Percentiles rank a stretch among this genome's conserved stretches.
Evolutionary conservation across 1,140 invertebrate species (phyloP).

Genomic region (Myzus persicae): DNA sequence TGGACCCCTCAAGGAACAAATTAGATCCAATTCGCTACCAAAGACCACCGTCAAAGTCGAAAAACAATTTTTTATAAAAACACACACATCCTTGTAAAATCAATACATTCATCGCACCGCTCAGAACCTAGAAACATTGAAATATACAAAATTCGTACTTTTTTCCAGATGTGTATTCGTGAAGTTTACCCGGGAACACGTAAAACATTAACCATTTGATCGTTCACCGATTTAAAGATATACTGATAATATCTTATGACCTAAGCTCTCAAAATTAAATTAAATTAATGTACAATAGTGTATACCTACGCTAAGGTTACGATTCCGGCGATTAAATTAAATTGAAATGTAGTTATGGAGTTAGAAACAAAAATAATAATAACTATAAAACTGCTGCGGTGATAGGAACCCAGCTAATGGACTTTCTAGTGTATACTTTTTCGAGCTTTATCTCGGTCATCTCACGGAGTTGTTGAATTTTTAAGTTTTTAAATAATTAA

Average conservation of each 20-base stretch:
- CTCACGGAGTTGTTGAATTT: neutral
- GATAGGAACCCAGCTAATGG: neutral
- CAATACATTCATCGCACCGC: too few relatives aligned
- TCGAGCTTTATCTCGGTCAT: neutral
- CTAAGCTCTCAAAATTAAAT: neutral
- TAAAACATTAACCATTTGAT: neutral
- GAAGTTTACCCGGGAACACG: neutral
- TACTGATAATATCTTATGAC: neutral
- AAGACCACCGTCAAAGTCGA: too few relatives aligned
- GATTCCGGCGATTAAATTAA: neutral
- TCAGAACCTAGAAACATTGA: too few relatives aligned
- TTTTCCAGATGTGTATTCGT: neutral
- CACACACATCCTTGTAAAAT: too few relatives aligned
- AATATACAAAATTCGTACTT: too few relatives aligned
- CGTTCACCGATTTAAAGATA: neutral
- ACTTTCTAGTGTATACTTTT: neutral
- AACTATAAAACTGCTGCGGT: neutral
- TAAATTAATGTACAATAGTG: neutral
- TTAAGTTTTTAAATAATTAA: constrained; percentile 22
- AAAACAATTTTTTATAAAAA: too few relatives aligned
- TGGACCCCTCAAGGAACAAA: neutral
- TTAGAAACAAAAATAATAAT: neutral
- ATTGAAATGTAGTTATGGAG: neutral
- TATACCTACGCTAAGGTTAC: neutral
- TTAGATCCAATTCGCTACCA: neutral